Evolutionary conservation across 1,140 invertebrate species (phyloP).

Genomic region (Oedothorax gibbosus): DNA sequence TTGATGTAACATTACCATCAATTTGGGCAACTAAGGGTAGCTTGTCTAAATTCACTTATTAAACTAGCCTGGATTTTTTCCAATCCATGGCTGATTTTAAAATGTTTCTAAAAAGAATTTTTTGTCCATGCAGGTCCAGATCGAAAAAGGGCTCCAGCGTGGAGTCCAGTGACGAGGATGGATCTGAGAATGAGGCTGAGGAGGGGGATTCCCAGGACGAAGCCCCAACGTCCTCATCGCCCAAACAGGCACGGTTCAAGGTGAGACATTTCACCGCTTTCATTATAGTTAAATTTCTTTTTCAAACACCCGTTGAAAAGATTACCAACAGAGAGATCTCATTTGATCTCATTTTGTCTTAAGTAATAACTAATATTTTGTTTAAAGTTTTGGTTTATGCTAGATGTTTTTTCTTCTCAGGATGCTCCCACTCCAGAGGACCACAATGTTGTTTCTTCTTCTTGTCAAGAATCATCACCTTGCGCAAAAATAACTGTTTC

Average conservation of each 20-base stretch:
- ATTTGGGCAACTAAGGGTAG: no score
- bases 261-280: neutral
- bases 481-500: constrained; percentile 66
- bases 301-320: no score
- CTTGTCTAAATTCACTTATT: no score
- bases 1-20: no score
- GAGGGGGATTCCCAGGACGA: constrained; percentile 58
- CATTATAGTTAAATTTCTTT: no score
- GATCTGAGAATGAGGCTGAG: constrained; percentile 55
- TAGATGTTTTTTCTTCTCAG: constrained; percentile 43
- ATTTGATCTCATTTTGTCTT: no score
- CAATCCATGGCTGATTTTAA: no score
- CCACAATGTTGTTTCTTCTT: constrained; percentile 73
- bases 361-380: no score
- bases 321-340: no score
- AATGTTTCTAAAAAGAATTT: no score
- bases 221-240: constrained; percentile 61
- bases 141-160: constrained; percentile 47
- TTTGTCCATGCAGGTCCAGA: constrained; percentile 5
- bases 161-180: constrained; percentile 57
- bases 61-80: no score
- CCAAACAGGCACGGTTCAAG: constrained; percentile 51
- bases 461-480: constrained; percentile 68
- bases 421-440: constrained; percentile 72
- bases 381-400: no score